These are phyloP conservation scores for Tetranychus cinnabarinus DNA, from an alignment of 1,140 invertebrate genomes.

Conservation along the genomic window DNA sequence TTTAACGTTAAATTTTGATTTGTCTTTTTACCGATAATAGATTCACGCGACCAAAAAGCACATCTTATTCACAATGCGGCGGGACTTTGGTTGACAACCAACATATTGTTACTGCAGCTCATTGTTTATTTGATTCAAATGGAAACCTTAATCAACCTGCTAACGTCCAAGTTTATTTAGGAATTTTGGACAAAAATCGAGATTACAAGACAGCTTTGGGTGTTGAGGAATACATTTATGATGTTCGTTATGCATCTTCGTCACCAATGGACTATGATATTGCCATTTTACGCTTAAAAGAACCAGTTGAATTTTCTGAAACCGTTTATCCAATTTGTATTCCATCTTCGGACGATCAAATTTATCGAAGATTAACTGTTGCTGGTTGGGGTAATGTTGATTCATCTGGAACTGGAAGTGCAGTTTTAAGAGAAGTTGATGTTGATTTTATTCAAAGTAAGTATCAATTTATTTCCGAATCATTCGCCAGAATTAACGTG, in stretches of 20 bases:
- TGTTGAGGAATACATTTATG: neutral
- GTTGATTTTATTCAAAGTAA: neutral
- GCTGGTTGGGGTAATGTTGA: neutral
- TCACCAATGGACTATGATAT: neutral
- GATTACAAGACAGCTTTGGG: neutral
- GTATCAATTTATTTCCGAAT: neutral
- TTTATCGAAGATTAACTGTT: neutral
- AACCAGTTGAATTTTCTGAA: neutral
- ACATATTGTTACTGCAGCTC: constrained; percentile 21
- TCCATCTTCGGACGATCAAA: neutral
- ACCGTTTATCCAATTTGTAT: neutral
- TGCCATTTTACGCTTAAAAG: neutral
- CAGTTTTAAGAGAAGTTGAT: neutral
- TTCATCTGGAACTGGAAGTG: neutral
- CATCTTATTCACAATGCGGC: constrained; percentile 15
- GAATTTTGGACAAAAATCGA: neutral
- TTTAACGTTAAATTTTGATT: neutral
- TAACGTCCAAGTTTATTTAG: neutral
- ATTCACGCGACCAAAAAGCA: neutral
- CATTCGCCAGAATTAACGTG: neutral
- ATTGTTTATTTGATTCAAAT: constrained; percentile 14
- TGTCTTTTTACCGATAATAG: too few species aligned
- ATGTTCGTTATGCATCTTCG: neutral
- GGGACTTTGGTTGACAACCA: constrained; percentile 18
- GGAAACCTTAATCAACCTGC: neutral